A percentile compares a stretch with the other conserved stretches of the same genome.
Conservation (phyloP, 1,140 invertebrate genomes). For the Philotrypesis tridentata region DNA sequence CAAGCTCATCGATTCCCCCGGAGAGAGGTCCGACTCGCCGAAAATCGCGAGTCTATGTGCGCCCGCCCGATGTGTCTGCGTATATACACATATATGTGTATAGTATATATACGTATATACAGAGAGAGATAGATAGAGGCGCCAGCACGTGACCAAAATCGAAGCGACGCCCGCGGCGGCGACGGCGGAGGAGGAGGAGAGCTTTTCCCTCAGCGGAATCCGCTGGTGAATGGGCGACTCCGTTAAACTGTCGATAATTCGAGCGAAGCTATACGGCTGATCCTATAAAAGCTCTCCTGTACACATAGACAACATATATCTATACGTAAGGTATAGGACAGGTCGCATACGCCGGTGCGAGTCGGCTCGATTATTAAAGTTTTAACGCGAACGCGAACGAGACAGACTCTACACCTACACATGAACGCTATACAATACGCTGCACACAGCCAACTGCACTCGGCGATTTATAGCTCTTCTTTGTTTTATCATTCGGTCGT, state of each 20-base stretch:
- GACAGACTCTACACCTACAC: no score
- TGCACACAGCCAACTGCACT: no score
- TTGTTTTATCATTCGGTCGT: no score
- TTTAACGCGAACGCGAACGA: background rate
- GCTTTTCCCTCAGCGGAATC: background rate
- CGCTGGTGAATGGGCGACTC: background rate
- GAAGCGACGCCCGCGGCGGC: background rate
- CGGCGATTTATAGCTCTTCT: no score
- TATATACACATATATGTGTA: no score
- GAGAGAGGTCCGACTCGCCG: no score
- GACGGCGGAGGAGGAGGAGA: background rate
- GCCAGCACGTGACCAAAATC: background rate
- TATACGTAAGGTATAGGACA: no score
- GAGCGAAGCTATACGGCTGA: background rate
- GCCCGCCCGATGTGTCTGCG: no score
- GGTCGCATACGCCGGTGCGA: background rate
- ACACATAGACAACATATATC: background rate
- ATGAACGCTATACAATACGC: no score
- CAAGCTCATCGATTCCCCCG: no score
- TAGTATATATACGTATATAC: no score
- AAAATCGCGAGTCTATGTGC: background rate
- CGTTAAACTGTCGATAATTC: conserved; percentile 3
- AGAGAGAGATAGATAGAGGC: no score
- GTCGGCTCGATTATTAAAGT: conserved; percentile 8
- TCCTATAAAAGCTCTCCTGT: background rate